These are phyloP conservation scores for Campoplex capitator DNA, from an alignment of 2,888 invertebrate species.

Conservation along the genomic window DNA sequence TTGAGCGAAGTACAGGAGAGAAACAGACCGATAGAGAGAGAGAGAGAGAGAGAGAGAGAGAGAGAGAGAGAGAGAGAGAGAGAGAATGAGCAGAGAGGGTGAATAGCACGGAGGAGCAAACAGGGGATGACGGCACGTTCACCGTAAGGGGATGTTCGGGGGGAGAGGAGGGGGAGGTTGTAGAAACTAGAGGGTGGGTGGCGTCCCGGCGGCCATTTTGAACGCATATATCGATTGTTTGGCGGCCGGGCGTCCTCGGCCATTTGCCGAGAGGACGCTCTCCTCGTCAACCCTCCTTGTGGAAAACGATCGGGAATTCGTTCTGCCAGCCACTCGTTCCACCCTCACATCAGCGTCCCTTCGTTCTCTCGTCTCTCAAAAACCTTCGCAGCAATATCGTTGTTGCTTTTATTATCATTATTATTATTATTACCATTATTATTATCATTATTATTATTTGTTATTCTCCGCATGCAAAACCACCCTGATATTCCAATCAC, in stretches of 20 bases:
- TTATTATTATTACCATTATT: slow-evolving; percentile 49
- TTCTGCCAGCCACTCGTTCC: slow-evolving; percentile 46
- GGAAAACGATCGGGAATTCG: slow-evolving; percentile 68
- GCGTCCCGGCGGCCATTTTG: slow-evolving; percentile 85
- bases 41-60: slow-evolving; percentile 2
- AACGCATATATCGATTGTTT: slow-evolving; percentile 85
- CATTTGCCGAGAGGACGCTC: slow-evolving; percentile 81
- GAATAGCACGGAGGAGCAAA: slow-evolving; percentile 60
- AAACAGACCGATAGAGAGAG: neutral
- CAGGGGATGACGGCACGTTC: slow-evolving; percentile 69
- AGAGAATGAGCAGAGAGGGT: slow-evolving; percentile 37
- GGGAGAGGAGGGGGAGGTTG: slow-evolving; percentile 70
- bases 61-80: slow-evolving; percentile 1
- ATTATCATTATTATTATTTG: slow-evolving; percentile 52
- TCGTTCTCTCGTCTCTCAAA: slow-evolving; percentile 46
- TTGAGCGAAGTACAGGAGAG: slow-evolving; percentile 28
- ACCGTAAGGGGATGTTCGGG: slow-evolving; percentile 68
- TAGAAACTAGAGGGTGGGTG: slow-evolving; percentile 81
- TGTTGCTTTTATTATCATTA: slow-evolving; percentile 56
- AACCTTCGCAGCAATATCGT: slow-evolving; percentile 41
- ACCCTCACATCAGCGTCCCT: slow-evolving; percentile 39
- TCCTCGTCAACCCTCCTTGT: slow-evolving; percentile 74
- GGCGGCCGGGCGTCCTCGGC: slow-evolving; percentile 84
- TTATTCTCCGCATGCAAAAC: slow-evolving; percentile 22
- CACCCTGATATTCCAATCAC: slow-evolving; percentile 49